Conservation (phyloP, 2,113 vertebrate species). For the Empidonax traillii region DNA sequence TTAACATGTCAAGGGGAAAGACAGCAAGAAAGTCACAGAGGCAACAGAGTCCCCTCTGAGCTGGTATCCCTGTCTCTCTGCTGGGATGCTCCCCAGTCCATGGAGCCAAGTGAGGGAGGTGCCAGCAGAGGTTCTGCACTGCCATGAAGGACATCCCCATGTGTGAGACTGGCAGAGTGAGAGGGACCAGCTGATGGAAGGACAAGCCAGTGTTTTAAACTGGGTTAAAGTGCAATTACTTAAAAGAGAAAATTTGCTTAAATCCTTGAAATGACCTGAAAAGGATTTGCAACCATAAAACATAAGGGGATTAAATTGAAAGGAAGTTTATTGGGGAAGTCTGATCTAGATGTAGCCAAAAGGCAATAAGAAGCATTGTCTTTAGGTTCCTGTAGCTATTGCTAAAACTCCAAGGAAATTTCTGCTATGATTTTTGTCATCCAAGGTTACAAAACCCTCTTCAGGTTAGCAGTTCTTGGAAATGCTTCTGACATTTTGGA, state of each 20-base stretch:
- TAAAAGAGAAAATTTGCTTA: neutral
- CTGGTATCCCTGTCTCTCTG: neutral
- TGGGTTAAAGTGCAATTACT: neutral
- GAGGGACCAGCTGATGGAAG: neutral
- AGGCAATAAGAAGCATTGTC: neutral
- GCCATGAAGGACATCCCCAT: neutral
- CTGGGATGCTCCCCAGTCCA: neutral
- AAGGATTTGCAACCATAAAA: neutral
- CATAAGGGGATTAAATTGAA: neutral
- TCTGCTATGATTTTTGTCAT: neutral
- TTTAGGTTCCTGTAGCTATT: neutral
- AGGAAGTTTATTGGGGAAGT: neutral
- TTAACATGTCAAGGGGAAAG: rapidly evolving
- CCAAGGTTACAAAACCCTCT: neutral
- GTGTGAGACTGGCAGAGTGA: rapidly evolving
- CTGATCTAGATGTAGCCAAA: neutral
- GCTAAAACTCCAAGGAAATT: neutral
- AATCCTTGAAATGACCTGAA: neutral
- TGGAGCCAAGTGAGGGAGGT: neutral
- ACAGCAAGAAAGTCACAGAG: neutral
- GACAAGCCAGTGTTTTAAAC: too few species aligned
- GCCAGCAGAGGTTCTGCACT: neutral
- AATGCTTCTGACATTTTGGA: neutral
- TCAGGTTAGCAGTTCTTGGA: neutral
- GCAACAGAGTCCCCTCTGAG: neutral